Evolutionary conservation across 2,888 invertebrate species (phyloP).

Genomic region (Hoplodrina ambigua): DNA sequence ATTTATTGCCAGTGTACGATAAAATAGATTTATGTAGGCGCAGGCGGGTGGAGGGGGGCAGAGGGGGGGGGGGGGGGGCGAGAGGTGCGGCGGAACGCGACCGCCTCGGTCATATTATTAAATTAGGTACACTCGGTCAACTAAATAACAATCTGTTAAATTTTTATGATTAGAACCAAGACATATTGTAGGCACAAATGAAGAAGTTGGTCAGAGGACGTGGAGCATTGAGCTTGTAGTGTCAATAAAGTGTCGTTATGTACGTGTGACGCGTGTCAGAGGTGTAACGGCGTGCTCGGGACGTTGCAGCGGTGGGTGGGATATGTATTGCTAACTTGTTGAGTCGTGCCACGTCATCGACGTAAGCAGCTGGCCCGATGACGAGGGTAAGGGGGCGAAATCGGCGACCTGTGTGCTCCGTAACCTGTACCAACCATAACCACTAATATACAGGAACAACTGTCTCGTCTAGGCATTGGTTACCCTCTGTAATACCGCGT

Average conservation of each 20-base stretch:
- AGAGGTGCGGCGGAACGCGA: conserved; percentile 67
- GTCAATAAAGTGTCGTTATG: conserved; percentile 16
- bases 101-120: conserved; percentile 80
- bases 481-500: too few species aligned
- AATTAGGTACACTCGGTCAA: conserved; percentile 81
- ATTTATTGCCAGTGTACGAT: conserved; percentile 90
- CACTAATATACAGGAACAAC: not conserved
- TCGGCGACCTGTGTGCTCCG: conserved; percentile 30
- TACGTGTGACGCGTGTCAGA: conserved; percentile 14
- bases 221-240: not conserved
- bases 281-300: conserved; percentile 16
- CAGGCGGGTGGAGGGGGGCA: conserved; percentile 67
- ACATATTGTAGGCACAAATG: conserved; percentile 50
- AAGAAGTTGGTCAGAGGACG: conserved; percentile 30
- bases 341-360: conserved; percentile 35
- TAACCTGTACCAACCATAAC: conserved; percentile 8
- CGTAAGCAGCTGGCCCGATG: conserved; percentile 35
- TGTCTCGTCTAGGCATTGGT: not conserved
- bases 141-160: conserved; percentile 73
- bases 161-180: conserved; percentile 65
- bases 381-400: conserved; percentile 28
- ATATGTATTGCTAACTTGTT: conserved; percentile 54
- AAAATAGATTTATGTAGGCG: conserved; percentile 90
- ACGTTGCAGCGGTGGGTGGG: conserved; percentile 14
- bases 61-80: conserved; percentile 65